Evolutionary conservation across 23 tunicate species (phyloP), one percentile per base, ranked within the genome.

Genomic region (Diplosoma virens): DNA sequence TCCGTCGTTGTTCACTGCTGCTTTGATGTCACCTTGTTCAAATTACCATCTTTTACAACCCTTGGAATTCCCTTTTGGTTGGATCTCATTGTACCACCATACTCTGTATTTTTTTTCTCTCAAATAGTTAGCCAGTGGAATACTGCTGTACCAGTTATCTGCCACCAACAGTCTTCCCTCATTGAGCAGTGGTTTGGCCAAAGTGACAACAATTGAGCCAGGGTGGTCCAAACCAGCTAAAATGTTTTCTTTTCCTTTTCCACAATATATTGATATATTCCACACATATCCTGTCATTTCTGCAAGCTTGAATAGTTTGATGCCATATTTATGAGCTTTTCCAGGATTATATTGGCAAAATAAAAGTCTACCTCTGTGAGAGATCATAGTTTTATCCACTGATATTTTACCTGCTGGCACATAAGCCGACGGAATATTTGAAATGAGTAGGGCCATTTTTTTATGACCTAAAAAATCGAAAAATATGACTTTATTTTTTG

Each of bases 141-240:
- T 61, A 29, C 69, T 61, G 35, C 69, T 61, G 69, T 61, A 61
- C 69, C 69, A 61, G 69, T 61, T 61, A 29, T 61, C 69, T 27
- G 69, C 69, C 35, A 61, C 69, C 69, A 61, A 29, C 69, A 61
- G 69, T 61, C 69, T 61, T 61, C 69, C 35, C 30, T 61, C 69
- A 61, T 61, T 61, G 34, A 61, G 69, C 34, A 29, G 69, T 27
- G 69, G n/a, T 61, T 61, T 35, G 28, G 69, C 69, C 69, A 61
- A 61, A 61, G 35, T 61, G 69, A 61, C 69, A 61, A 61, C 69
- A 61, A 61, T n/a, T 27, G 69, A 61, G 34, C 69, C 69, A 61
- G 69, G 35, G 35, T 61, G 69, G 35, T 61, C 18, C 30, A 61
- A 61, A 29, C 69, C 69, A 61, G 34, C n/a, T 61, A 61, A 27